Conservation (phyloP, 2,113 vertebrate genomes). For the Ammodytes marinus region DNA sequence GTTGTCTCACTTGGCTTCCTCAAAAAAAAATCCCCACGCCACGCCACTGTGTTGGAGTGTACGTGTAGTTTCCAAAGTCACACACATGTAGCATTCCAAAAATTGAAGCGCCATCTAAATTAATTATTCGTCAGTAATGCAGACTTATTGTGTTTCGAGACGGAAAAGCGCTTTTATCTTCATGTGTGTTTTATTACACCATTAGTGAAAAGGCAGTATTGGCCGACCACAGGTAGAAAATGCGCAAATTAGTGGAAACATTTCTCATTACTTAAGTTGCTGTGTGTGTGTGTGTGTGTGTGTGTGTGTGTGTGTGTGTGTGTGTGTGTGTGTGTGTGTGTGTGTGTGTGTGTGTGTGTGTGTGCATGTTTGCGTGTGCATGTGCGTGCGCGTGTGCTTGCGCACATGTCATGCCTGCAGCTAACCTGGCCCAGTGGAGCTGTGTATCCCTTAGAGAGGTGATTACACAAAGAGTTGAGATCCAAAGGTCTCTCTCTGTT, state of each 20-base stretch:
- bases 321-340: slow-evolving; percentile 2
- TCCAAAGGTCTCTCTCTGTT: slow-evolving; percentile 51
- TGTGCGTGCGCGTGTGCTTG: slow-evolving; percentile 2
- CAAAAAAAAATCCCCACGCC: too few relatives aligned
- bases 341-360: not conserved
- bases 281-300: not conserved
- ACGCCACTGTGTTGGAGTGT: too few relatives aligned
- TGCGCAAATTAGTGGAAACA: slow-evolving; percentile 5
- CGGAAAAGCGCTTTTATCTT: too few relatives aligned
- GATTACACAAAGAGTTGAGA: slow-evolving; percentile 66
- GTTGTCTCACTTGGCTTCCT: too few relatives aligned
- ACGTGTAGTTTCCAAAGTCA: too few relatives aligned
- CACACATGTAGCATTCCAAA: not conserved
- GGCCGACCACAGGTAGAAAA: not conserved
- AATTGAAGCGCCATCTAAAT: not conserved
- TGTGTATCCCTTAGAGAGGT: slow-evolving; percentile 58
- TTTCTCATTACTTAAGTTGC: slow-evolving; percentile 12
- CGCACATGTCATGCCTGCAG: slow-evolving; percentile 45
- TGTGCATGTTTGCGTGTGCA: not conserved
- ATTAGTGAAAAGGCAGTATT: not conserved
- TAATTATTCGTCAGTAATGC: not conserved
- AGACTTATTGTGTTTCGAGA: too few relatives aligned
- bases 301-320: slow-evolving; percentile 7
- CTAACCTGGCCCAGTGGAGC: slow-evolving; percentile 49
- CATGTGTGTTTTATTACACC: not conserved